These are phyloP conservation scores for Channa maculata DNA, from an alignment of 2,113 vertebrate species.

Conservation along the genomic window DNA sequence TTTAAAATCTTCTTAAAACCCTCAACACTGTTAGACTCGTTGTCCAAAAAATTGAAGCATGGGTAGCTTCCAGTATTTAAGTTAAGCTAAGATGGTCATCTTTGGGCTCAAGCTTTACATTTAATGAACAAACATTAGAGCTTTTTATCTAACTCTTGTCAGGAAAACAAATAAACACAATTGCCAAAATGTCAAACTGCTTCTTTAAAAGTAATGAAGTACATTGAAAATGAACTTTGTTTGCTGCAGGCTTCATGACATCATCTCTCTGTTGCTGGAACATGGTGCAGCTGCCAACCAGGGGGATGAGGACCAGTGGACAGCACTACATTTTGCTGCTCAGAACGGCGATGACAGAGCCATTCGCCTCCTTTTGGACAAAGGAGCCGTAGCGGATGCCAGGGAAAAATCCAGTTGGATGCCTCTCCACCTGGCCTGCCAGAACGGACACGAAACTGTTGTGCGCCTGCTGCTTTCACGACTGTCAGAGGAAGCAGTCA, in stretches of 20 bases:
- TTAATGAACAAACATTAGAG: neutral
- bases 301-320: slow-evolving; percentile 86
- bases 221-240: neutral
- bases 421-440: slow-evolving; percentile 87
- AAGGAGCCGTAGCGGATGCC: slow-evolving; percentile 72
- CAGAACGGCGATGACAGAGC: slow-evolving; percentile 86
- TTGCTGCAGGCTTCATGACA: slow-evolving; percentile 74
- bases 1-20: no score
- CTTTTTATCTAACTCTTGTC: neutral
- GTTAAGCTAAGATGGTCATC: no score
- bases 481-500: slow-evolving; percentile 68
- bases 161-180: neutral
- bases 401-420: slow-evolving; percentile 85
- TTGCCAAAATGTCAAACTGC: neutral
- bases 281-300: slow-evolving; percentile 68
- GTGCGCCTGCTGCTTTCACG: slow-evolving; percentile 85
- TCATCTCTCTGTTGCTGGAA: slow-evolving; percentile 80
- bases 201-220: neutral
- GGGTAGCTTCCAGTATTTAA: no score
- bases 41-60: no score
- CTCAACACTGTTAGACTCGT: no score
- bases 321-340: slow-evolving; percentile 87
- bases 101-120: neutral
- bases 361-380: slow-evolving; percentile 83
- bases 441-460: slow-evolving; percentile 89